Evolutionary conservation across 2,888 invertebrate genomes (phyloP).

Genomic region (Eugnorisma glareosa): DNA sequence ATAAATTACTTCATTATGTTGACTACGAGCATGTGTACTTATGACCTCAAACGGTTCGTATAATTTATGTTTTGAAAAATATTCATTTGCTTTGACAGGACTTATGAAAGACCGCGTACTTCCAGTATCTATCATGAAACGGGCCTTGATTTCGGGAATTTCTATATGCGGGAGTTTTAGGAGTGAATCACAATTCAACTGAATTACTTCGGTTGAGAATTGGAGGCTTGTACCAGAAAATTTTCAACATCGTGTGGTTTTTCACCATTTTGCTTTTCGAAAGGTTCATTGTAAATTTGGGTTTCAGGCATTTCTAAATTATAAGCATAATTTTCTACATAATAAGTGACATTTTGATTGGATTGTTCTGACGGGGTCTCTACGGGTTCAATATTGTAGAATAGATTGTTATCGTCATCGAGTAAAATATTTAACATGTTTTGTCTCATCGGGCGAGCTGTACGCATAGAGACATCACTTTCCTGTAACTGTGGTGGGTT

Average conservation of each 20-base stretch:
- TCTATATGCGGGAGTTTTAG: slow-evolving; percentile 1
- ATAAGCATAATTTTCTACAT: no score
- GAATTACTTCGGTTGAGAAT: slow-evolving; percentile 1
- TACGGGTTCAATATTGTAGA: no score
- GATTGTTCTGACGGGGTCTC: no score
- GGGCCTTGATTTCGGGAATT: no score
- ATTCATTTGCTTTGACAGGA: no score
- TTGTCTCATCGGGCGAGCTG: slow-evolving; percentile 1
- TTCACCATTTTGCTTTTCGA: neutral
- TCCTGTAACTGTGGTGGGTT: neutral
- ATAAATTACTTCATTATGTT: neutral
- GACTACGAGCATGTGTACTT: neutral
- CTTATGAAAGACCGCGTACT: no score
- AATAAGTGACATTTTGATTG: no score
- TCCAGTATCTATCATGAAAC: no score
- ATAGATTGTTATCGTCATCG: neutral
- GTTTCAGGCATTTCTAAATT: no score
- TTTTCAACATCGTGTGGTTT: neutral
- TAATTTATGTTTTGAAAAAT: no score
- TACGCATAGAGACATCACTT: neutral
- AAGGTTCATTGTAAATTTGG: no score
- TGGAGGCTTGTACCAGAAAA: neutral
- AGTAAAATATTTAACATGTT: neutral
- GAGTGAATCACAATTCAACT: slow-evolving; percentile 1
- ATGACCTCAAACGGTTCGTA: slow-evolving; percentile 1